Conservation (phyloP, 1,140 invertebrate genomes). For the Oppia nitens region DNA sequence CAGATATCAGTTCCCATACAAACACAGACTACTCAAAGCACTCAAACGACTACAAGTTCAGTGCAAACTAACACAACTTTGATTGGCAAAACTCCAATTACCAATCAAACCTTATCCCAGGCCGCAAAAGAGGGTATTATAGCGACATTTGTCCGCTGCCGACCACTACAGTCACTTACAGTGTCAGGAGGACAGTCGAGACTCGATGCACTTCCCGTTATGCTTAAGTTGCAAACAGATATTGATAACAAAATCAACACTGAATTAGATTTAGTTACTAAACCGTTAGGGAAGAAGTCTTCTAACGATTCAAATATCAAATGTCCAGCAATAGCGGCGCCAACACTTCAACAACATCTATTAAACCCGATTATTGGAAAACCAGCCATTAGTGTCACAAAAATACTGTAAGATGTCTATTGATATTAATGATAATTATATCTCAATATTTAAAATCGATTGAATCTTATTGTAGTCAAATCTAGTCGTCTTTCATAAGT, state of each 20-base stretch:
- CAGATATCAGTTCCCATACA: no score
- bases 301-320: neutral
- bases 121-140: neutral
- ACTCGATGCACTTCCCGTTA: neutral
- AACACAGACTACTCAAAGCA: neutral
- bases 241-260: neutral
- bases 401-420: neutral
- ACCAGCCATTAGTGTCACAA: neutral
- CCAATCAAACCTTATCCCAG: neutral
- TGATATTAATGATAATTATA: no score
- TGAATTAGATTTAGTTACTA: neutral
- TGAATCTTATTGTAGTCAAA: neutral
- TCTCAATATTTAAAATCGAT: no score
- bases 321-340: neutral
- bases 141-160: neutral
- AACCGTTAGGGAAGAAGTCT: neutral
- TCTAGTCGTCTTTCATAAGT: neutral
- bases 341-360: conserved; percentile 13
- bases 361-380: conserved; percentile 10
- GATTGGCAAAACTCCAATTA: neutral
- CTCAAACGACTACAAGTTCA: neutral
- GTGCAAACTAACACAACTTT: neutral
- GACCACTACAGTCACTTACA: neutral
- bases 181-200: neutral
- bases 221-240: neutral